Evolutionary conservation across 2,888 invertebrate genomes (phyloP), one percentile per base, ranked within the genome.

Genomic region (Eristalis arbustorum): DNA sequence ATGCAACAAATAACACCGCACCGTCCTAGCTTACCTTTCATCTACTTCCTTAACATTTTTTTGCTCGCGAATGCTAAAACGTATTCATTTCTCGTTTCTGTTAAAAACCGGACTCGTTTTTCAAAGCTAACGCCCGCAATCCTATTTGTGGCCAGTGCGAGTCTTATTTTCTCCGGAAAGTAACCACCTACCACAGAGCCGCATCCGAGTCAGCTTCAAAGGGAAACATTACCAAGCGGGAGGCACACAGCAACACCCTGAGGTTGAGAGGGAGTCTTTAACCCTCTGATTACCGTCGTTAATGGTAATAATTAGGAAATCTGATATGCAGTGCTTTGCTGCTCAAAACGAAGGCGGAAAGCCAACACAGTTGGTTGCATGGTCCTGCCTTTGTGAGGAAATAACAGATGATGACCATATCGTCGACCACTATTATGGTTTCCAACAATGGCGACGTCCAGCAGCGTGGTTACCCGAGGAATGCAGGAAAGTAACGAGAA

Each of bases 381-480:
- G 37, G 28, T n/a, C 61, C 49, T 68, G 14, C 14, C 25, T 69
- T 72, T 71, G 34, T 64, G 31, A 4, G n/a, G 5, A 67, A 76
- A 76, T 76, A 42, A 76, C 49, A 56, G 66, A 82, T 74, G 57
- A 74, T 71, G 22, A 61, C 64, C 64, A 57, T 40, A 69, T 59
- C 42, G 62, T 14, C 18, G 49, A 61, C 66, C 66, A 82, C 62
- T 61, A 49, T 76, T 81, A 81, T 81, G 71, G 76, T 76, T 82
- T 82, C 76, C 34, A 67, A 72, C 18, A 68, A 63, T 34, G 67
- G n/a, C 14, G 56, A 18, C 23, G 49, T 68, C 37, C 25, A 57
- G 25, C 3, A 69, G 69, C 34, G 34, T 56, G 13, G 64, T 14
- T 13, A 68, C 22, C 56, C 28, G 3, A 37, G 34, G 14, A 59